Evolutionary conservation across 2,888 invertebrate species (phyloP).

Genomic region (Trachelus tabidus): DNA sequence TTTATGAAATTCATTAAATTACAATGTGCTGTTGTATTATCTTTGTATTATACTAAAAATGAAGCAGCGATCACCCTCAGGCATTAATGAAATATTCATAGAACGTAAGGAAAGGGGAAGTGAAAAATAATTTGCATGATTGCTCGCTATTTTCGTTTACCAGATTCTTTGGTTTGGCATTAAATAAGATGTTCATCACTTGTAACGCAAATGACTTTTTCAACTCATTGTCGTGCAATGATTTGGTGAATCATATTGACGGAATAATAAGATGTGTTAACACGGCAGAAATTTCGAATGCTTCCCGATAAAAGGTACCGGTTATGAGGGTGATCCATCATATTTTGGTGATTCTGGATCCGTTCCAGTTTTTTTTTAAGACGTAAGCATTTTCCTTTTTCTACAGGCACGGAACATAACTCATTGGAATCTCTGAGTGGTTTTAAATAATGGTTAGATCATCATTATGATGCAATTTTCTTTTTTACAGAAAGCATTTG

Average conservation of each 20-base stretch:
- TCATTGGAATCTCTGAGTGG: not conserved
- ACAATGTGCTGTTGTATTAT: not conserved
- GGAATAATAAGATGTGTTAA: no score
- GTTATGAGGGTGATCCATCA: slow-evolving; percentile 28
- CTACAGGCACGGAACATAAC: not conserved
- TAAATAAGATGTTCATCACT: not conserved
- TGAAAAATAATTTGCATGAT: not conserved
- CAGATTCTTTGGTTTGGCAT: not conserved
- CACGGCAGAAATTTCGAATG: not conserved
- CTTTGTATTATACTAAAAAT: not conserved
- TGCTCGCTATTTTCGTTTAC: not conserved
- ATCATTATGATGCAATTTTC: no score
- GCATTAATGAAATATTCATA: not conserved
- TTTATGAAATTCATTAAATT: not conserved
- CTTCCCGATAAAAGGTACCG: not conserved
- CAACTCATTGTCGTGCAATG: no score
- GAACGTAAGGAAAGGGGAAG: not conserved
- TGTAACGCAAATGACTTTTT: not conserved
- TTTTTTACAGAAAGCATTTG: no score
- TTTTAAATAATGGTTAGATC: not conserved
- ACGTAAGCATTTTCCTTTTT: not conserved
- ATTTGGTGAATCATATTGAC: no score
- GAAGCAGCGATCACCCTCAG: not conserved
- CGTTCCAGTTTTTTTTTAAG: slow-evolving; percentile 23
- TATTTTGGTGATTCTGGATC: slow-evolving; percentile 35